These are phyloP conservation scores for Sepiola atlantica DNA, from an alignment of 2,888 invertebrate genomes.

Conservation along the genomic window DNA sequence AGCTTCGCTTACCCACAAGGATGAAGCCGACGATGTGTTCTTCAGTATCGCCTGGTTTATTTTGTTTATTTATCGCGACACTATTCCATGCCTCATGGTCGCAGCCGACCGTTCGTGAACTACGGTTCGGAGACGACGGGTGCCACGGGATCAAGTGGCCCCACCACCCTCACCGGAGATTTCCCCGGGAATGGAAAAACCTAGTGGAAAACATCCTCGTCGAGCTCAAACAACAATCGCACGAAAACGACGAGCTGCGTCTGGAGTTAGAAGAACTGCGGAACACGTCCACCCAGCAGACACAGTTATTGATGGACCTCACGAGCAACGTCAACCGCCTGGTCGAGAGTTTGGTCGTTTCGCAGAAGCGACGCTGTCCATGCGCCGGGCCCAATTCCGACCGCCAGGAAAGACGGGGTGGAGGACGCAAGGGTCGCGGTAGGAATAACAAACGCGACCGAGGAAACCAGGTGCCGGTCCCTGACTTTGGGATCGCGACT, in stretches of 20 bases:
- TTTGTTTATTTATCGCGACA: neutral
- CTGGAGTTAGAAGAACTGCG: constrained; percentile 34
- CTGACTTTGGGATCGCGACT: neutral
- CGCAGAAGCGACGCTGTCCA: neutral
- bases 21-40: neutral
- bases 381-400: neutral
- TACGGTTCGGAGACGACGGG: constrained; percentile 32
- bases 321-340: neutral
- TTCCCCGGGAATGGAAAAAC: constrained; percentile 22
- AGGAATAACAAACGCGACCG: neutral
- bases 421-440: neutral
- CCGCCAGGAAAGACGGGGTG: neutral
- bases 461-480: neutral
- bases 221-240: constrained; percentile 14
- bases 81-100: neutral
- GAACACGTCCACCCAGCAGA: neutral
- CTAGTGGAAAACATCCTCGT: constrained; percentile 25
- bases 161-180: constrained; percentile 18
- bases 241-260: constrained; percentile 42
- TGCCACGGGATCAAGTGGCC: constrained; percentile 38
- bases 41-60: neutral
- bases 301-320: constrained; percentile 4
- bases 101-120: constrained; percentile 35
- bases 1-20: neutral
- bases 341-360: constrained; percentile 5